Evolutionary conservation across 2,113 vertebrate genomes (phyloP), one percentile per base, ranked within the genome.

Genomic region (Xenus cinereus): DNA sequence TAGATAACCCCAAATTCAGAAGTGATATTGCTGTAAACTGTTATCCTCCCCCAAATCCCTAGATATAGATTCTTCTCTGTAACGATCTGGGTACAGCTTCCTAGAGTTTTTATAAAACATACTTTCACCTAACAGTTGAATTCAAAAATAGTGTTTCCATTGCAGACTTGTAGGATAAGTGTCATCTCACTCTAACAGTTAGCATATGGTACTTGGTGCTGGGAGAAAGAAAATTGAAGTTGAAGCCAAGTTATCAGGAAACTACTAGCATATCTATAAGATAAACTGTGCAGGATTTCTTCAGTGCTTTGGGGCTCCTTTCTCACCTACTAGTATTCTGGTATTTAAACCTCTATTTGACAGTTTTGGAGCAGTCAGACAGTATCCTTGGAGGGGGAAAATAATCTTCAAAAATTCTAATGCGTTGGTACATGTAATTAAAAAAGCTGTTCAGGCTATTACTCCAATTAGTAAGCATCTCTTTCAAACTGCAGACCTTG

Each of bases 131-230:
- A 93, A 78, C 91, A 91, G 94, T 60, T 95, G 89, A 79, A 91
- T 95, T 97, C 96, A 95, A 96, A 93, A 92, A 95, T 93, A 97
- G 73, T n/a, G 54, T 83, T 59, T 62, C n/a, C 32, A 28, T 30
- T 93, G 53, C 92, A 82, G 93, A 82, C 83, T 69, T 74, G 86
- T 6, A 37, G 91, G 82, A 84, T 92, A 89, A 90, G 95, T 96
- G 92, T 84, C 74, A 84, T 71, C 94, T 90, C 84, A 57, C 45
- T 92, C 28, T 68, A 90, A 37, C 85, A 57, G 82, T 77, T 64
- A 93, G 88, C 96, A 95, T 96, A 94, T 90, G 96, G 89, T 90
- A 41, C 89, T 72, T 71, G 57, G 84, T 18, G 2, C 64, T 10
- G 37, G 57, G 51, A 97, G 71, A 77, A 91, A 88, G 76, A 88